A percentile compares a stretch with the other conserved stretches of the same genome.
Evolutionary conservation across 2,113 vertebrate species (phyloP).

Genomic region (Phoxinus phoxinus): DNA sequence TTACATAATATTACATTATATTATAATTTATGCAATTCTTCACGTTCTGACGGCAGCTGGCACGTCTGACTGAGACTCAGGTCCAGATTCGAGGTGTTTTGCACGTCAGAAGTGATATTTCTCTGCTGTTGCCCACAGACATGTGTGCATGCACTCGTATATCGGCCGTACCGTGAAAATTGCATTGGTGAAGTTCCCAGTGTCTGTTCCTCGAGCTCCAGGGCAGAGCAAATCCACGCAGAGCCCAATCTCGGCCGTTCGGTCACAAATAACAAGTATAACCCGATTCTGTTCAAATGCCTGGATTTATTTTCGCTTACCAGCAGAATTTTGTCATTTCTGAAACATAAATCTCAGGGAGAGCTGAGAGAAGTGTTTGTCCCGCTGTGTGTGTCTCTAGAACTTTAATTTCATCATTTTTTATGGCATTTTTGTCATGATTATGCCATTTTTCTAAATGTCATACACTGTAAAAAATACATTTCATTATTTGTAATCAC

Average conservation of each 20-base stretch:
- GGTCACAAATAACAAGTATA: constrained; percentile 7
- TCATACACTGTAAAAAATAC: too few relatives aligned
- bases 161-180: constrained; percentile 7
- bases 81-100: background rate
- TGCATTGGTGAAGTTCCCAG: background rate
- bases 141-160: background rate
- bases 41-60: background rate
- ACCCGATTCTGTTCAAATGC: background rate
- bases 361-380: background rate
- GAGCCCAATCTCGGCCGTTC: background rate
- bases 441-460: too few relatives aligned
- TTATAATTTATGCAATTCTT: background rate
- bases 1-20: background rate
- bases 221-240: constrained; percentile 13
- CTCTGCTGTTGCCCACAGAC: background rate
- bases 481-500: too few relatives aligned
- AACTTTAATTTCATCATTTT: background rate
- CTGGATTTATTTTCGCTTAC: constrained; percentile 17
- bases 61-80: background rate
- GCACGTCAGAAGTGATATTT: background rate
- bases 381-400: background rate
- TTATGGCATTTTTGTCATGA: too few relatives aligned
- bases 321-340: constrained; percentile 7
- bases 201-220: background rate
- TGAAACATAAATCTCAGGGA: constrained; percentile 14